Evolutionary conservation across 2,888 invertebrate species (phyloP).

Genomic region (Pristionchus entomophagus): DNA sequence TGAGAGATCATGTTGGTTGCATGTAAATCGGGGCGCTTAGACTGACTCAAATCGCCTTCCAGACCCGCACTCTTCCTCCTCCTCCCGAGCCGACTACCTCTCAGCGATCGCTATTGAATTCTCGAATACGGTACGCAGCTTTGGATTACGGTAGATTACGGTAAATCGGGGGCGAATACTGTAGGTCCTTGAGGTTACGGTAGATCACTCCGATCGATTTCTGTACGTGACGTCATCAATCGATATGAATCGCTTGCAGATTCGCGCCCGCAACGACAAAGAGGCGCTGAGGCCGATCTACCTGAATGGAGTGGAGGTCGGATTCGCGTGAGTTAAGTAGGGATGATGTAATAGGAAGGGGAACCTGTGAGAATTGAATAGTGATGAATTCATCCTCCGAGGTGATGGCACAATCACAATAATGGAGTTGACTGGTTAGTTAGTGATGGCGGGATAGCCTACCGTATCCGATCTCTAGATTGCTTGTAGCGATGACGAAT

Average conservation of each 20-base stretch:
- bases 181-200: too few relatives aligned
- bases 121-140: slow-evolving; percentile 8
- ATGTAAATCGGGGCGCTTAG: not conserved
- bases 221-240: not conserved
- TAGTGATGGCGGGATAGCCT: too few relatives aligned
- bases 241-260: not conserved
- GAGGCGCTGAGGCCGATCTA: slow-evolving; percentile 58
- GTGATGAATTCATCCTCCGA: not conserved
- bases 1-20: not conserved
- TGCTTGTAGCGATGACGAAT: too few relatives aligned
- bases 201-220: too few relatives aligned
- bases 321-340: slow-evolving; percentile 64
- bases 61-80: not conserved
- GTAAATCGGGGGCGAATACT: too few relatives aligned
- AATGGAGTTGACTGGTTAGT: too few relatives aligned
- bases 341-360: too few relatives aligned
- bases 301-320: slow-evolving; percentile 66
- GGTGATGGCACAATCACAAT: too few relatives aligned
- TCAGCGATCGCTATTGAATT: slow-evolving; percentile 9
- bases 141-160: too few relatives aligned
- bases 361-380: not conserved
- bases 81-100: not conserved
- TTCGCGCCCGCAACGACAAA: not conserved
- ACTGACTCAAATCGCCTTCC: not conserved
- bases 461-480: too few relatives aligned